Base-by-base conservation (phyloP, 2,113 vertebrate genomes). In the Terrapene triunguis region DNA sequence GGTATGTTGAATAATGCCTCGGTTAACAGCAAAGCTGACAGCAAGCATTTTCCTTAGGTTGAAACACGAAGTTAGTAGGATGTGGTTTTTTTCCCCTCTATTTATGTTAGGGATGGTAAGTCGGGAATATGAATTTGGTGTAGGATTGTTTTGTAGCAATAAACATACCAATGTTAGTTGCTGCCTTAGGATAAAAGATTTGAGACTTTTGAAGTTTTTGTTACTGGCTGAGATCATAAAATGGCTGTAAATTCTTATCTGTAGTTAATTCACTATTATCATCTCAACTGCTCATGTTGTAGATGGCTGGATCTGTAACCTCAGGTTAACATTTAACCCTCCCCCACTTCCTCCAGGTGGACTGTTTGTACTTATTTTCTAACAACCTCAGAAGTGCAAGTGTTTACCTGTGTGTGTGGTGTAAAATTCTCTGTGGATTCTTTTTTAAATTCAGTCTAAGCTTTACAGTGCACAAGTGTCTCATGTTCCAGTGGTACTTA, bases 81-180 rank as follows among this genome's bases (percentile, higher is more conserved):
- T 59, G 88, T 89, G 57, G 74, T 65, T 54, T 48, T 25, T 48
- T 84, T 65, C 57, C 17, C 51, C 11, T 69, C 17, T 42, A 0
- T 35, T 42, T 72, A 8, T 38, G 27, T 42, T 69, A 81, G n/a
- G 91, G 32, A 48, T 48, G 54, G 78, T 80, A 57, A 89, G 82
- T 94, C 22, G 84, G 54, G 80, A 57, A 16, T n/a, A 35, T 4
- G 2, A 83, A n/a, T 51, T 54, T 47, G 51, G 27, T 13, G 48
- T 93, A 82, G 10, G 0, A 95, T 94, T 91, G 25, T 94, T 90
- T 87, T 81, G 10, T 81, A 81, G 82, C 51, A 95, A 21, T 21
- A 38, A 72, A 94, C 4, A 0, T 48, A 14, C 29, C 32, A 87
- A 80, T 38, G 19, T 1, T 59, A 50, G 38, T 57, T 47, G 8